phyloP scores from a whole-genome alignment of 1,140 invertebrate species.

The Aphidius gifuensis region DNA sequence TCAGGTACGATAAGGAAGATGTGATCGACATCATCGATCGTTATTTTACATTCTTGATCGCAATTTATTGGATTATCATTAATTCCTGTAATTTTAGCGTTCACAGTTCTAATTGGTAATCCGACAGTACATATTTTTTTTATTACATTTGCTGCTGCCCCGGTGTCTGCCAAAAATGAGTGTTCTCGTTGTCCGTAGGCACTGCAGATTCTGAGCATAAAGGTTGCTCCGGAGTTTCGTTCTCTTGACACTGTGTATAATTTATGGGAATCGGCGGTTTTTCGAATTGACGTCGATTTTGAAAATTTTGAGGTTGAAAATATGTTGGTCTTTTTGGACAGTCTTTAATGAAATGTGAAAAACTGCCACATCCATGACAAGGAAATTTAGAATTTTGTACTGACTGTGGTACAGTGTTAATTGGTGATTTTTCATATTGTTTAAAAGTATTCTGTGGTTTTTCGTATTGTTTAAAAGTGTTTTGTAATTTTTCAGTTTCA shows the following conservation, averaged over 20 bases:
- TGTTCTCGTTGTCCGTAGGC: conserved; percentile 14
- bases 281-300: background rate
- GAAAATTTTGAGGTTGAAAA: conserved; percentile 3
- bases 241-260: conserved; percentile 14
- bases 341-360: conserved; percentile 14
- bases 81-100: conserved; percentile 13
- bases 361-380: background rate
- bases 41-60: conserved; percentile 13
- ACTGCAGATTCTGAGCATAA: conserved; percentile 9
- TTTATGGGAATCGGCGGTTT: conserved; percentile 1
- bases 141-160: conserved; percentile 9
- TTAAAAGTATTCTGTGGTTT: too few species aligned
- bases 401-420: too few species aligned
- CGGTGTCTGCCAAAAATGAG: conserved; percentile 16
- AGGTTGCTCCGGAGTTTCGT: conserved; percentile 14
- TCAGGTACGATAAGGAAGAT: conserved; percentile 13
- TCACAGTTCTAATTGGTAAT: background rate
- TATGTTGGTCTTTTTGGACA: background rate
- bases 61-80: conserved; percentile 15
- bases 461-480: too few species aligned
- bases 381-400: too few species aligned
- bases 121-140: conserved; percentile 12
- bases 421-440: too few species aligned
- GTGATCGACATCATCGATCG: conserved; percentile 2
- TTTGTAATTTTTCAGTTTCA: too few species aligned